Evolutionary conservation across 2,113 vertebrate genomes (phyloP).

Genomic region (Nibea coibor): DNA sequence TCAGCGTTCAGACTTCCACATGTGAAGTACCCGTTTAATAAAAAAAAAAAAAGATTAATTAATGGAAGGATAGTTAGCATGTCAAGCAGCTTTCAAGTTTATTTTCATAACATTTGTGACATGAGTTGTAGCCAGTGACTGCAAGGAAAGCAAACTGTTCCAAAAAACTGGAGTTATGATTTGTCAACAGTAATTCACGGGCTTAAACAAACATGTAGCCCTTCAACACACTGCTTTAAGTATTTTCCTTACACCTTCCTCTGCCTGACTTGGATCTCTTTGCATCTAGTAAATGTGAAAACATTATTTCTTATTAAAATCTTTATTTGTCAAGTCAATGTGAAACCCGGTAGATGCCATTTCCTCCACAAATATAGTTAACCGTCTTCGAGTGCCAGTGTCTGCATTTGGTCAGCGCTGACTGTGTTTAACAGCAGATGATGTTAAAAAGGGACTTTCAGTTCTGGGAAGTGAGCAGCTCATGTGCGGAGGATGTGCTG

Average conservation of each 20-base stretch:
- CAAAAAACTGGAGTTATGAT: not conserved
- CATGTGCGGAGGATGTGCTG: slow-evolving; percentile 60
- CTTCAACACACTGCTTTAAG: not conserved
- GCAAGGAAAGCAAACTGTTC: not conserved
- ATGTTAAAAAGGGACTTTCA: slow-evolving; percentile 45
- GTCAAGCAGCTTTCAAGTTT: not conserved
- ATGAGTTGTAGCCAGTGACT: not conserved
- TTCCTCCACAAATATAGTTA: not conserved
- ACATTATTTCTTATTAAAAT: not conserved
- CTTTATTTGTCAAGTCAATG: not conserved
- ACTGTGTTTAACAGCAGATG: slow-evolving; percentile 24
- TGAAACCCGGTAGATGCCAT: not conserved
- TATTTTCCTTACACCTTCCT: not conserved
- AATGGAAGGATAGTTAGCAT: not conserved
- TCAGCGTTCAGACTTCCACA: not conserved
- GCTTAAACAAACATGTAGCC: not conserved
- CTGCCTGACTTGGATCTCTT: not conserved
- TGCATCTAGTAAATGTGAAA: not conserved
- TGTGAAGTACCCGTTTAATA: not conserved
- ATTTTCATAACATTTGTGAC: not conserved
- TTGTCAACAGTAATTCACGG: slow-evolving; percentile 1
- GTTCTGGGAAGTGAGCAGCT: slow-evolving; percentile 65
- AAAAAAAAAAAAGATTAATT: not conserved
- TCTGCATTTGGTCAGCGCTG: slow-evolving; percentile 4
- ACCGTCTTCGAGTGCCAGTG: not conserved